Evolutionary conservation across 2,888 invertebrate genomes (phyloP), one percentile per base, ranked within the genome.

Genomic region (Pinctada fucata): DNA sequence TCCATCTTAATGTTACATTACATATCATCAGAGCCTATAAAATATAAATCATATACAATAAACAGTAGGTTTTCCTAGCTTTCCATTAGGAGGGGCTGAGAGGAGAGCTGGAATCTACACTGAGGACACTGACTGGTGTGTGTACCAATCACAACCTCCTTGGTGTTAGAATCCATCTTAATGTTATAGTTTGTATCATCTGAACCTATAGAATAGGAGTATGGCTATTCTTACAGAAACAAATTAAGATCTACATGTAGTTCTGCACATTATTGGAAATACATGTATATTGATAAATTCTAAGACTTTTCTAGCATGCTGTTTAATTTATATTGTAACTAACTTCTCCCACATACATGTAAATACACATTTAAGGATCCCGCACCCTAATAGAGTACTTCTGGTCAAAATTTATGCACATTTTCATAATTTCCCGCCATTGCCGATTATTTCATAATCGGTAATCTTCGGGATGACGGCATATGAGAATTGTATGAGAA

Each of bases 91-190:
- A 58, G 0, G 79, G 75, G n/a, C 75, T 76, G 1, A 68, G 75
- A 48, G 75, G 73, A 50, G 72, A 70, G 70, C 70, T 2, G 52
- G 76, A 68, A 66, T 73, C n/a, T 48, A 65, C 16, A 77, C 76
- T 75, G 6, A 78, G 75, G 4, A 88, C 63, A 48, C 81, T 86
- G 31, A 48, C 81, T 86, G 31, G 91, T 84, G 3, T 31, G 45
- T 47, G 91, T 88, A 45, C 91, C 91, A 74, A 92, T 90, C 31
- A 83, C 88, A 83, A 90, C 91, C 79, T 91, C 90, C 13, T 90
- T 84, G 2, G 90, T 91, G 5, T 76, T 66, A 5, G 80, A 75
- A 76, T 91, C 91, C 79, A 89, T 88, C 82, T 90, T 91, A 65
- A 92, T 90, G 76, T 88, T 89, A 74, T 84, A 90, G 0, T 85